Evolutionary conservation across 2,797 vertebrate genomes (phyloP).

Genomic region (Lateolabrax maculatus): DNA sequence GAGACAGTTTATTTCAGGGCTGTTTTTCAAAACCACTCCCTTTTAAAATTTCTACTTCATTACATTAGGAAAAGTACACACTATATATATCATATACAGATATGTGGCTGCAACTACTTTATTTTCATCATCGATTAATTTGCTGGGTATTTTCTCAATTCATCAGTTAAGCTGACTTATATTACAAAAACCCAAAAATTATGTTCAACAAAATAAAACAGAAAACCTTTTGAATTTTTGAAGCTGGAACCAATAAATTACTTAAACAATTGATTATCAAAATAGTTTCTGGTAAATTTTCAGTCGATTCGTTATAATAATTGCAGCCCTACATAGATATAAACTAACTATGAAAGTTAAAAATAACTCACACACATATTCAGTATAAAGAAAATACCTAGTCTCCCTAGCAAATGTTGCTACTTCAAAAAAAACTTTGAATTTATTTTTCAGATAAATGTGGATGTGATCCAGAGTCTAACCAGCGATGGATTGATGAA

Average conservation of each 20-base stretch:
- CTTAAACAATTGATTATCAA: no score
- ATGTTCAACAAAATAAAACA: background rate
- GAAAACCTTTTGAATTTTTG: background rate
- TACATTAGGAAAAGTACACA: background rate
- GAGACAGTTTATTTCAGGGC: background rate
- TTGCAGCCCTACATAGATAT: background rate
- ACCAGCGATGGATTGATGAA: constrained; percentile 87
- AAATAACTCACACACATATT: background rate
- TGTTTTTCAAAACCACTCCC: background rate
- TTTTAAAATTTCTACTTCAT: background rate
- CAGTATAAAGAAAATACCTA: background rate
- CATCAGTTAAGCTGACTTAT: background rate
- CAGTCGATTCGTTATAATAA: background rate
- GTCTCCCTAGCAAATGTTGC: background rate
- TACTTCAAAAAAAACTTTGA: background rate
- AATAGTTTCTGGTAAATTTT: background rate
- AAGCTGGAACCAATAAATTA: background rate
- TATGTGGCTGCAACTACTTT: background rate
- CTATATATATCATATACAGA: background rate
- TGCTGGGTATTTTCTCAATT: background rate
- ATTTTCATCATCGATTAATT: background rate
- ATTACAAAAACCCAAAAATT: background rate
- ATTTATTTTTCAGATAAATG: constrained; percentile 82
- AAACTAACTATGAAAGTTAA: background rate
- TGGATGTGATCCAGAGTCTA: constrained; percentile 87